Percentiles rank a stretch among this genome's conserved stretches.
Conservation (phyloP, 2,797 vertebrate species). For the Coilia nasus region DNA sequence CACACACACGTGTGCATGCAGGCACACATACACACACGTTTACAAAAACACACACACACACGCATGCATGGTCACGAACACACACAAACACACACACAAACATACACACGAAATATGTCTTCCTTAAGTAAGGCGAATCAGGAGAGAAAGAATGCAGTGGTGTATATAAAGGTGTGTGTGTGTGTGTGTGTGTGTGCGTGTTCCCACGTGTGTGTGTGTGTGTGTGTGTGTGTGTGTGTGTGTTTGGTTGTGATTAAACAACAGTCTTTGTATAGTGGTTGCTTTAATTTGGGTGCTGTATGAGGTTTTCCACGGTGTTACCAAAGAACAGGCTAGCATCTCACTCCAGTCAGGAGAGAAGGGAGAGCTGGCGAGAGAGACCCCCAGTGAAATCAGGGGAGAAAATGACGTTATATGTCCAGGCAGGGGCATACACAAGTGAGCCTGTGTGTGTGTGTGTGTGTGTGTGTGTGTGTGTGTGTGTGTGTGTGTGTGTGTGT, state of each 20-base stretch:
- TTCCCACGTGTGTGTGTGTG: not conserved
- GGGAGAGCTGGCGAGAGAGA: constrained; percentile 2
- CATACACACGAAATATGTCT: not conserved
- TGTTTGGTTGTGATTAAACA: not conserved
- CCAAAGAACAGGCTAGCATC: not conserved
- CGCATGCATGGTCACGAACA: not conserved
- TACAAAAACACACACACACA: not conserved
- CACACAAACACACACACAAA: too few species aligned
- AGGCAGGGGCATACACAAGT: not conserved
- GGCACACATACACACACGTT: not conserved
- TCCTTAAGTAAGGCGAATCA: not conserved
- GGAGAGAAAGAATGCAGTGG: not conserved
- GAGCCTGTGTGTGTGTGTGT: not conserved
- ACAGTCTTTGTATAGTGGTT: not conserved
- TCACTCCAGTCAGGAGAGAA: not conserved
- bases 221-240: not conserved
- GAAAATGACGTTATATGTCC: constrained; percentile 4
- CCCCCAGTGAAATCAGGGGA: not conserved
- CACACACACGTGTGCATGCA: not conserved
- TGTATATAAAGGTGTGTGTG: not conserved
- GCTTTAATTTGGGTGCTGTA: not conserved
- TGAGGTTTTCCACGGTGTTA: not conserved
- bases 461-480: not conserved
- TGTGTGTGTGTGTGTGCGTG: not conserved
- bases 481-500: not conserved